phyloP scores from a whole-genome alignment of 2,797 vertebrate species.

The Lepilemur ruficaudatus region DNA sequence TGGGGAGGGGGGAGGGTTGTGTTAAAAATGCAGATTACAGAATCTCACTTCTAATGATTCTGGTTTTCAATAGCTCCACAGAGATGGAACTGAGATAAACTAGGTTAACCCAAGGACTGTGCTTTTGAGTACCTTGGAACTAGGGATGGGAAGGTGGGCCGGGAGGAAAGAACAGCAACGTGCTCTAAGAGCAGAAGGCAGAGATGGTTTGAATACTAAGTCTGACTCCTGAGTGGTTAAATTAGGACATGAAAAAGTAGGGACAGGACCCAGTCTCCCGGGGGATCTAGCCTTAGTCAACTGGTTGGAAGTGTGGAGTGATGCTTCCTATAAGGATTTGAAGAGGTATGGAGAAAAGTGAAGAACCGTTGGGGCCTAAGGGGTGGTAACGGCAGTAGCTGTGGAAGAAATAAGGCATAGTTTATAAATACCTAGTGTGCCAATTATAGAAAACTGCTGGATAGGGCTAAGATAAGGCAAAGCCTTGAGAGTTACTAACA shows the following conservation, averaged over 20 bases:
- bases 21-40: slow-evolving; percentile 18
- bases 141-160: background rate
- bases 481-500: slow-evolving; percentile 2
- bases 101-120: background rate
- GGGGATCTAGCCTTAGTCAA: background rate
- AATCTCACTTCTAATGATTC: background rate
- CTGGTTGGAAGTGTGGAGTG: background rate
- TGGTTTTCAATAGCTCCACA: background rate
- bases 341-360: background rate
- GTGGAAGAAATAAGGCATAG: background rate
- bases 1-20: background rate
- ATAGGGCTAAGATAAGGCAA: background rate
- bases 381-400: background rate
- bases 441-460: background rate
- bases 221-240: background rate
- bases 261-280: background rate
- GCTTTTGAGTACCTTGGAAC: background rate
- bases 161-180: background rate
- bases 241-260: slow-evolving; percentile 25
- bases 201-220: background rate
- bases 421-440: slow-evolving; percentile 8
- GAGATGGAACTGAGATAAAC: slow-evolving; percentile 9
- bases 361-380: background rate
- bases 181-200: background rate
- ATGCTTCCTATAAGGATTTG: background rate